phyloP scores from a whole-genome alignment of 2,797 vertebrate species.

The Chelmon rostratus region DNA sequence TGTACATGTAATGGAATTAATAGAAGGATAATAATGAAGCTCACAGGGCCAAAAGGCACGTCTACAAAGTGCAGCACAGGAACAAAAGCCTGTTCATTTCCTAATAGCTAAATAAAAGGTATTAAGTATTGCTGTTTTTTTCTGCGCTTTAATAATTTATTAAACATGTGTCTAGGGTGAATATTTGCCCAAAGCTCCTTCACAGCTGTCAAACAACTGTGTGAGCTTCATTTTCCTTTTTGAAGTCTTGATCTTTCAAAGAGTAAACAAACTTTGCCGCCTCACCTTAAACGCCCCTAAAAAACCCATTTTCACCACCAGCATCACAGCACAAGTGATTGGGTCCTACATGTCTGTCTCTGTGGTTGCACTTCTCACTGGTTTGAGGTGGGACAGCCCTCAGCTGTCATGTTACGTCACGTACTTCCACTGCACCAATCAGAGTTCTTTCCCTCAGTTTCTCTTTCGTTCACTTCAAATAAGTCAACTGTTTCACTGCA shows the following conservation, averaged over 20 bases:
- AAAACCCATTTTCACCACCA: background rate
- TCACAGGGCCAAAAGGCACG: slow-evolving; percentile 3
- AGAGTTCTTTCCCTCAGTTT: no score
- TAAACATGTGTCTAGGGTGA: slow-evolving; percentile 16
- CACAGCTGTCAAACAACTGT: slow-evolving; percentile 15
- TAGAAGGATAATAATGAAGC: slow-evolving; percentile 14
- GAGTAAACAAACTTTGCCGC: slow-evolving; percentile 31
- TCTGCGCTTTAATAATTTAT: slow-evolving; percentile 44
- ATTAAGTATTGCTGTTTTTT: slow-evolving; percentile 10
- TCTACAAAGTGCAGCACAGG: slow-evolving; percentile 8
- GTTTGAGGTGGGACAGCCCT: background rate
- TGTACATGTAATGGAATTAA: slow-evolving; percentile 36
- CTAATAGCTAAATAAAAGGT: slow-evolving; percentile 21
- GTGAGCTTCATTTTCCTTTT: slow-evolving; percentile 36
- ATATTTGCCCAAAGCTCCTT: slow-evolving; percentile 35
- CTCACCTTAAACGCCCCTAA: background rate
- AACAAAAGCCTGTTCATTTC: slow-evolving; percentile 27
- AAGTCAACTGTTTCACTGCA: no score
- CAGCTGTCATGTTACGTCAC: background rate
- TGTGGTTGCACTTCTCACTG: background rate
- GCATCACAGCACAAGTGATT: background rate
- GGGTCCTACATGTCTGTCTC: background rate
- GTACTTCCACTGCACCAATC: background rate
- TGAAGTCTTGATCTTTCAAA: slow-evolving; percentile 35
- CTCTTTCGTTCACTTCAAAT: no score